Conservation (phyloP, 2,888 invertebrate genomes). For the Apotomis betuletana region DNA sequence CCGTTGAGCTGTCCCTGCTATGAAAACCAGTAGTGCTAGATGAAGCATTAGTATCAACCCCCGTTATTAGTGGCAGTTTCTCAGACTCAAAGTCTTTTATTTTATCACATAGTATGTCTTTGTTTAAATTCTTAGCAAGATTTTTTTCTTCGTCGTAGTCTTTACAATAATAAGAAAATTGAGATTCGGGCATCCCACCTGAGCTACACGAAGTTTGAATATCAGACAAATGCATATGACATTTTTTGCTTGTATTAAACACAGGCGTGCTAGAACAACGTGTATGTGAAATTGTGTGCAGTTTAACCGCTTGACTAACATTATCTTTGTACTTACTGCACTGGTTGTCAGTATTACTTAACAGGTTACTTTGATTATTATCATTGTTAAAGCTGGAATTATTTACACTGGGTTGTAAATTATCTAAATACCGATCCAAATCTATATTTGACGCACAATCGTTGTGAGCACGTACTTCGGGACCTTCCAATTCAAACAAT, state of each 20-base stretch:
- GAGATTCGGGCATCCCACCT: constrained; percentile 64
- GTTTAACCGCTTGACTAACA: constrained; percentile 51
- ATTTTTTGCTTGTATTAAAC: constrained; percentile 53
- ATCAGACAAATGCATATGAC: constrained; percentile 56
- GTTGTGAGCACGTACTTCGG: constrained; percentile 79
- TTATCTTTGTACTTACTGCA: constrained; percentile 58
- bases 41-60: constrained; percentile 64
- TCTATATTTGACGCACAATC: constrained; percentile 83
- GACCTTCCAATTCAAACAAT: constrained; percentile 86
- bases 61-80: constrained; percentile 64
- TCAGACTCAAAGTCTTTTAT: constrained; percentile 77
- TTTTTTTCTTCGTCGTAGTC: constrained; percentile 69
- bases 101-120: constrained; percentile 69
- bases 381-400: constrained; percentile 45
- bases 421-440: constrained; percentile 87
- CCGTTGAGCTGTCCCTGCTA: constrained; percentile 85
- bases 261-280: constrained; percentile 74
- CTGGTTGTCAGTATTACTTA: constrained; percentile 52
- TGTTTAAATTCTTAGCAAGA: constrained; percentile 75
- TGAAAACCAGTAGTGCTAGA: constrained; percentile 80
- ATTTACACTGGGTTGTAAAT: constrained; percentile 81
- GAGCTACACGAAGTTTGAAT: constrained; percentile 74
- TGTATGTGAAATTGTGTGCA: constrained; percentile 54
- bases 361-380: constrained; percentile 49
- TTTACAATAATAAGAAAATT: constrained; percentile 79